Base-by-base conservation (phyloP, 2,888 invertebrate genomes). In the Ischnus inquisitorius region DNA sequence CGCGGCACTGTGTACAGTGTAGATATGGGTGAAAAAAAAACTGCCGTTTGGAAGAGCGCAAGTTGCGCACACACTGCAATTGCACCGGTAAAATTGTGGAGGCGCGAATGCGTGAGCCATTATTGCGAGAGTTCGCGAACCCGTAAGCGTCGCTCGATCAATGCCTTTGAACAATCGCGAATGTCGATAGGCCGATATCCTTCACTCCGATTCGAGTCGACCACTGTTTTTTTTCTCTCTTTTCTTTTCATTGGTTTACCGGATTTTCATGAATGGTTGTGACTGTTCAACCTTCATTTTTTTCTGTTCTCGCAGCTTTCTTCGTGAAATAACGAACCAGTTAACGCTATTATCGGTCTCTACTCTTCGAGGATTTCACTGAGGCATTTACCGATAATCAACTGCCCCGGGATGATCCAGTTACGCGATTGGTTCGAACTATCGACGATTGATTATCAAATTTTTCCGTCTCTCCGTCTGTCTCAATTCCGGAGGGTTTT, bases 91-190 rank as follows among this genome's bases (percentile, higher is more conserved):
- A 16, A 43, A 39, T 14, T 57, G 19, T 19, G 22, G 14, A 54
- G 54, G n/a, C 3, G n/a, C 22, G 48, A 39, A 64, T 43, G 51
- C 41, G 51, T 68, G 51, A 41, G 62, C 57, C 43, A 82, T 74
- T 74, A 82, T 74, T 74, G 57, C 72, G 43, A 54, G 34, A 64
- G 57, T 79, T 76, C 60, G 71, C 57, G 54, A 67, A 77, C 72
- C 62, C 48, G 78, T 64, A 25, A 22, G 60, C 62, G 64, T 64
- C 74, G 76, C 77, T 78, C 81, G 78, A 84, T 81, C 80, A 80
- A 84, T 84, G 80, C 72, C 75, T 78, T 78, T 69, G 84, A 81
- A 84, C 84, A 80, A 81, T 81, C 68, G 83, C 67, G 41, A n/a
- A 74, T 78, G 43, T 48, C 62, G 46, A 74, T 51, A 28, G 57